Evolutionary conservation across 2,888 invertebrate species (phyloP).

Genomic region (Microctonus hyperodae): DNA sequence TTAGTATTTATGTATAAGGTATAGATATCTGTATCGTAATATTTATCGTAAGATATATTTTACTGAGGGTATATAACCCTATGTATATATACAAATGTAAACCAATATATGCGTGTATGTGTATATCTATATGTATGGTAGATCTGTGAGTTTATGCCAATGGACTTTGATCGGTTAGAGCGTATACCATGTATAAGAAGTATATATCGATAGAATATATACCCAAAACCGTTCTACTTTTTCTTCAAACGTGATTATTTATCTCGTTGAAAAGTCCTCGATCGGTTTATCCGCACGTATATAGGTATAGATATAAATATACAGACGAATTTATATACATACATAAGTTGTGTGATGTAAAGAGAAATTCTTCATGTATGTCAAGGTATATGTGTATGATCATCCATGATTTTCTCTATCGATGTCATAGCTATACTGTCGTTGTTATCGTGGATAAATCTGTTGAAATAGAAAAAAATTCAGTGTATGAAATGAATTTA

Average conservation of each 20-base stretch:
- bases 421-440: neutral
- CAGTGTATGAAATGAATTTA: neutral
- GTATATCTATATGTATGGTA: slow-evolving; percentile 1
- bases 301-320: neutral
- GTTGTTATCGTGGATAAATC: neutral
- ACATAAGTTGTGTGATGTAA: neutral
- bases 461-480: neutral
- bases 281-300: slow-evolving; percentile 1
- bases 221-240: neutral
- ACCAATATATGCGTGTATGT: slow-evolving; percentile 1
- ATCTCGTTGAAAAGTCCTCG: slow-evolving; percentile 11
- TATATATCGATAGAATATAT: neutral
- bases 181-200: neutral
- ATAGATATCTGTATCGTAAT: slow-evolving; percentile 3
- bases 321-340: neutral
- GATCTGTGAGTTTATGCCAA: slow-evolving; percentile 16
- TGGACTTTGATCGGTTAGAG: slow-evolving; percentile 20
- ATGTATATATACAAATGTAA: slow-evolving; percentile 8
- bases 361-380: neutral
- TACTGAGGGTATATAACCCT: neutral
- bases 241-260: slow-evolving; percentile 13
- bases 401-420: neutral
- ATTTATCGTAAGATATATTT: slow-evolving; percentile 23
- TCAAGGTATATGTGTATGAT: neutral
- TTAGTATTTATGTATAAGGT: too few species aligned